Evolutionary conservation across 2,888 invertebrate genomes (phyloP), one percentile per base, ranked within the genome.

Genomic region (Coenonympha glycerion): DNA sequence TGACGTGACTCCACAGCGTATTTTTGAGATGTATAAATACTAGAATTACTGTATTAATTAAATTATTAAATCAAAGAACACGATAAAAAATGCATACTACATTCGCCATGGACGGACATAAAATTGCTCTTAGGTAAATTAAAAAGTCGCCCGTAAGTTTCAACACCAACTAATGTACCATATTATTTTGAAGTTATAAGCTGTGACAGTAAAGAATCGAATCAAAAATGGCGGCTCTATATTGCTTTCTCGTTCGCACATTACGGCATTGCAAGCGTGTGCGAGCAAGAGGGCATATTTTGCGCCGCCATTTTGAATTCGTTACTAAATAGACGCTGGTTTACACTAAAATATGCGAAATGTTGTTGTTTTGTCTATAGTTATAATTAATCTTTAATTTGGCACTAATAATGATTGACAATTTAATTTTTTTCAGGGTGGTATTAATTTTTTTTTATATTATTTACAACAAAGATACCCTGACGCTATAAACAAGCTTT

Each of bases 31-130:
- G n/a, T n/a, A n/a, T n/a, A n/a, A n/a, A n/a, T n/a, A n/a, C 3
- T 3, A 19, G 21, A 6, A 13, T 6, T 11, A 6, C 6, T 6
- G 19, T 5, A 4, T 2, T 34, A 19, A 9, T 19, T n/a, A 19
- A 34, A 34, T 34, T n/a, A 2, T 3, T 18, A 18, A n/a, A 3
- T 34, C 34, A 13, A 11, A 13, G 6, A 21, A 8, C 37, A 13
- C 3, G 6, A 26, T n/a, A 36, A 34, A 26, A 26, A 16, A n/a
- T 21, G 24, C 22, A 41, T 40, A 13, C 46, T 42, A 47, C 39
- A 44, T 37, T 22, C 30, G 31, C 16, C 58, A 55, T 73, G 74
- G 74, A 74, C 74, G 74, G 74, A 74, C 66, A 63, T 41, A 53
- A 68, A 62, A 65, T 65, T 63, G 66, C 61, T 65, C 59, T 52